phyloP scores from a whole-genome alignment of 2,888 invertebrate genomes.

The Stenoptilia bipunctidactyla region DNA sequence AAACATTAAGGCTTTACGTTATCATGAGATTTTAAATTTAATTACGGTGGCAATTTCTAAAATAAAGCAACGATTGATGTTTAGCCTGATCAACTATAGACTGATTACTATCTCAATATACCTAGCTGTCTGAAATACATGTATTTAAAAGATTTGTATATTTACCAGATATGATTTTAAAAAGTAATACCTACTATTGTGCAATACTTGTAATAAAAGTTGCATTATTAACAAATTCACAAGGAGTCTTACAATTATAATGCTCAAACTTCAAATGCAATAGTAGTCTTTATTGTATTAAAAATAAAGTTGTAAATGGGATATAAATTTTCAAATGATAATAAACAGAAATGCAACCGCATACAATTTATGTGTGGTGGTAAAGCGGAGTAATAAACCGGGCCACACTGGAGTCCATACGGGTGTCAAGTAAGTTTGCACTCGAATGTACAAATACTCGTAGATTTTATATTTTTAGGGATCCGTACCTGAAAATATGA shows the following conservation, averaged over 20 bases:
- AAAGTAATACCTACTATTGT: too few species aligned
- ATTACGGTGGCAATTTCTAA: too few species aligned
- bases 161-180: too few species aligned
- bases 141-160: too few species aligned
- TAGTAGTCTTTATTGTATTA: not conserved
- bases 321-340: not conserved
- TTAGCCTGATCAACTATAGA: too few species aligned
- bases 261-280: not conserved
- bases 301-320: not conserved
- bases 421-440: not conserved
- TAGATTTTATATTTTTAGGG: not conserved
- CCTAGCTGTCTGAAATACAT: too few species aligned
- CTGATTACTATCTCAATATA: too few species aligned
- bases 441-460: not conserved
- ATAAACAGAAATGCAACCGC: too few species aligned
- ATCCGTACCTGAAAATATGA: not conserved
- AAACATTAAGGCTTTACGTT: too few species aligned
- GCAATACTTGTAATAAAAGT: not conserved
- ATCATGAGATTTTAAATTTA: too few species aligned
- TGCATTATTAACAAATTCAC: not conserved
- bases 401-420: constrained; percentile 5
- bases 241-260: not conserved
- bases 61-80: too few species aligned
- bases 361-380: not conserved
- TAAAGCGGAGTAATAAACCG: not conserved